Base-by-base conservation (phyloP, 2,888 invertebrate genomes). In the Diarsia brunnea region DNA sequence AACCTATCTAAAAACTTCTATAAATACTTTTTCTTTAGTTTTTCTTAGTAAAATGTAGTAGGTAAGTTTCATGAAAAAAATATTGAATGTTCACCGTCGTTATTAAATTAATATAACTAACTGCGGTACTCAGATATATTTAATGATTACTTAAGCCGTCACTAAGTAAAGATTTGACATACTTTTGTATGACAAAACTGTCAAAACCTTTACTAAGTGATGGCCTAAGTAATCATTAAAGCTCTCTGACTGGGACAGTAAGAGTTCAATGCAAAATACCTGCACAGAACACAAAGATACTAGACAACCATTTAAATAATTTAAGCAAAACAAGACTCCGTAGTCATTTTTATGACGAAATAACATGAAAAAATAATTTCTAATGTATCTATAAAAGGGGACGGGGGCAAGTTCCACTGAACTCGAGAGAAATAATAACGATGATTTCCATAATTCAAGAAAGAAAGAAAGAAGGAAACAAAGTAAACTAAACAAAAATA, bases 401-500 rank as follows among this genome's bases (percentile, higher is more conserved):
- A 86, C 81, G 79, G 77, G 82, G 82, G 74, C 72, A 87, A 92
- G 87, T 93, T 93, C 87, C 82, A 70, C 79, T 77, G 84, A 90
- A 92, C 90, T 88, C 90, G 79, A 82, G 79, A 74, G 75, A 89
- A 92, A 94, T 90, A 94, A 95, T 93, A 94, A 94, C 91, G 92
- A 91, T 89, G 91, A 92, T 92, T 93, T 92, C 90, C 93, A 94
- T 94, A 95, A 94, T 93, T 92, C 90, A 89, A 81, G 85, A 84
- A 87, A 64, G 75, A 88, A 89, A 64, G 73, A 88, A 89, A 82
- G 82, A 84, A 87, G 58, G 76, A 87, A 91, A 88, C 87, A 91
- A 93, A 93, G 90, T 90, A 91, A 92, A 93, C 93, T 92, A 93
- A 95, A 94, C 92, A 95, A 94, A 94, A 95, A 95, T 93, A 94